A percentile compares a stretch with the other conserved stretches of the same genome.
These are phyloP conservation scores for Philopedon plagiatum DNA, from an alignment of 2,888 invertebrate species.

Conservation along the genomic window DNA sequence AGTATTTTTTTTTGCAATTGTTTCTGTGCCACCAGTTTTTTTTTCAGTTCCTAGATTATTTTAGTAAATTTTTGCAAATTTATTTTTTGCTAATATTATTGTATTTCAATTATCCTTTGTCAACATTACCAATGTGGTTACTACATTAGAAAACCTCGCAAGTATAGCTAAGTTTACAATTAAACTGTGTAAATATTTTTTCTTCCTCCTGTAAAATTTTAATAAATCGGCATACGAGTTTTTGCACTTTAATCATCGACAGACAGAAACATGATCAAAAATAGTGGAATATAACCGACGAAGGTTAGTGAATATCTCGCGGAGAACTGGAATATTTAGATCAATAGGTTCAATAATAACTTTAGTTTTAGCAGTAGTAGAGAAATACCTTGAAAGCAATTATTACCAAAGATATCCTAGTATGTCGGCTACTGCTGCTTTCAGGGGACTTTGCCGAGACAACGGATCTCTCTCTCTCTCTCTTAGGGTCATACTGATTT, in stretches of 20 bases:
- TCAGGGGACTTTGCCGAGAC: too few species aligned
- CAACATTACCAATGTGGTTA: background rate
- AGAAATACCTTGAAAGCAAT: too few species aligned
- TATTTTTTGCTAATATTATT: background rate
- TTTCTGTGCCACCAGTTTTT: background rate
- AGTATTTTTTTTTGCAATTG: background rate
- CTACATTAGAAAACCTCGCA: background rate
- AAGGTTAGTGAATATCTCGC: too few species aligned
- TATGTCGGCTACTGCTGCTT: too few species aligned
- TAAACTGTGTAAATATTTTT: background rate
- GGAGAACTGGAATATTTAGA: too few species aligned
- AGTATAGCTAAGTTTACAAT: background rate
- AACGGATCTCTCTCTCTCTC: too few species aligned
- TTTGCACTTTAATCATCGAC: conserved; percentile 1
- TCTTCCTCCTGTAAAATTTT: background rate
- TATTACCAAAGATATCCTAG: too few species aligned
- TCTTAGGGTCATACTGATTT: too few species aligned
- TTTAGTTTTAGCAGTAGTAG: too few species aligned
- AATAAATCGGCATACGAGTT: background rate
- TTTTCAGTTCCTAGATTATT: background rate
- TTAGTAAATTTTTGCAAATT: background rate
- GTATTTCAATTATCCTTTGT: background rate
- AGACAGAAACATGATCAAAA: too few species aligned
- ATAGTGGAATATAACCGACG: too few species aligned
- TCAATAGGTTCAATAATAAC: too few species aligned